Base-by-base conservation (phyloP, 1,140 invertebrate genomes). In the Aethina tumida region DNA sequence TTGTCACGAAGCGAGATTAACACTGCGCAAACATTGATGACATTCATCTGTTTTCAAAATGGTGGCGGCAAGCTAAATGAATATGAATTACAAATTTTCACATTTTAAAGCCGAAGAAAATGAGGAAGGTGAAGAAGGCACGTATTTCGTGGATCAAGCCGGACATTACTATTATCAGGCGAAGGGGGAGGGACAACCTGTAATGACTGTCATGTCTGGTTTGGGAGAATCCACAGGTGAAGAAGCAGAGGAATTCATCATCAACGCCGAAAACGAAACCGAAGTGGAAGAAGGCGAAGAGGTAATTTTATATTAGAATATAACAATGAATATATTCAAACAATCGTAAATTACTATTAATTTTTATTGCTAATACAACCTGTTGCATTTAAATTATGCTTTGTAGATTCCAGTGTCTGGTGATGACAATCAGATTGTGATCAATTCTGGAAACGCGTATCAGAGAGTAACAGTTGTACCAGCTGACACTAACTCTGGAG, bases 381-480 rank as follows among this genome's bases (percentile, higher is more conserved):
- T 17, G 9, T 33, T 17, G 8, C 15, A 13, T 29, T 12, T 7
- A n/a, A n/a, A n/a, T n/a, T n/a, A n/a, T n/a, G n/a, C n/a, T n/a
- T n/a, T n/a, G n/a, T n/a, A n/a, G n/a, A n/a, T n/a, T 17, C 6
- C 5, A 15, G 25, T 16, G 20, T n/a, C 9, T 21, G 22, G 16
- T 25, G 20, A 38, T 8, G 56, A 55, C 5, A 70, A 69, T 64
- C 63, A 68, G 43, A 62, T 70, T 30, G 56, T 70, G 5, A 63
- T 75, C 2, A 74, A 74, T 53, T 68, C 72, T 31, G 68, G 66
- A 8, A 77, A 80, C 43, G 67, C 69, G 3, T 89, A 81, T 64
- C 85, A 90, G 62, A 84, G 86, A 2, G 82, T 93, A 0, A 88
- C 86, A 1, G 77, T 93, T 43, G 79, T 92, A 10, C 87, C 87